Evolutionary conservation across 2,113 vertebrate genomes (phyloP), one percentile per base, ranked within the genome.

Genomic region (Ia io): DNA sequence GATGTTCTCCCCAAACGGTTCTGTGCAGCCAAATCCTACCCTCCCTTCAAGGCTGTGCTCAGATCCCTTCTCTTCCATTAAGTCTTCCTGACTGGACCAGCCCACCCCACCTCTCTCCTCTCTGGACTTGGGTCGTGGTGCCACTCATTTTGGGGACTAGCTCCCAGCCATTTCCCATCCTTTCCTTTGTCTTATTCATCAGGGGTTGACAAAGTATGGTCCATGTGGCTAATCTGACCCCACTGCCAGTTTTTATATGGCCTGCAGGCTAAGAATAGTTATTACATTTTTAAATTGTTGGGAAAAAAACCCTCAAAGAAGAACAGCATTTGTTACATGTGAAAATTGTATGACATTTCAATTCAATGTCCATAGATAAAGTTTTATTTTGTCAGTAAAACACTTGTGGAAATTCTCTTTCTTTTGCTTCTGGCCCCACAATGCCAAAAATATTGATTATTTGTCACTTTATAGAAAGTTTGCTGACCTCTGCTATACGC

Each of bases 21-120:
- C 37, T 37, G 10, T 14, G 30, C 17, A 88, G 94, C 88, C 85
- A 92, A 92, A 67, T 71, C 63, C 77, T 77, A 65, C 71, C 82
- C 88, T 96, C 90, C 93, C 92, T 93, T 76, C 53, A 92, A 83
- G 84, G 82, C 90, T 77, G 28, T 61, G 18, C 47, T 95, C 40
- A 95, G 84, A 95, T 95, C 95, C 83, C 85, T 49, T 90, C 25
- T 95, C 40, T 42, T 94, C 80, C 25, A 83, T 88, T 74, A 92
- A 82, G 30, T 73, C n/a, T 85, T 95, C 40, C 92, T 88, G 40
- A 80, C 47, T 65, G n/a, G 70, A 80, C 42, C 35, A 87, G 25
- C 65, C 88, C 65, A 87, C 20, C 32, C 69, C 40, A 70, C 56
- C 69, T n/a, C 69, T 80, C 25, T 80, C 42, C 22, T 74, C 51